Percentiles rank a stretch among this genome's conserved stretches.
These are phyloP conservation scores for Hephaestus fuliginosus DNA, from an alignment of 2,797 vertebrate species.

Conservation along the genomic window DNA sequence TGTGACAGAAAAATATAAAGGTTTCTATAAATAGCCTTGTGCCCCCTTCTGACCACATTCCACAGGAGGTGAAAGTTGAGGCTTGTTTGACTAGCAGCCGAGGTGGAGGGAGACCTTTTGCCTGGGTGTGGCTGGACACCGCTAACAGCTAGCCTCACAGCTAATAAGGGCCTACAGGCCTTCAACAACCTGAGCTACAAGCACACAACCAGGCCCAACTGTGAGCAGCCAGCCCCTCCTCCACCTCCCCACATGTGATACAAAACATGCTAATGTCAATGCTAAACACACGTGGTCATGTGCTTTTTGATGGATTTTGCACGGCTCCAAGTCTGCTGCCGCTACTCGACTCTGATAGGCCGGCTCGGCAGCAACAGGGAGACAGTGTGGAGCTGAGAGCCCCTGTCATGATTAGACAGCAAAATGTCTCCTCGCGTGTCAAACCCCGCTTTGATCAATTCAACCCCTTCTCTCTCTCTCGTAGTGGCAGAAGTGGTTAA, in stretches of 20 bases:
- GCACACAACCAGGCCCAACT: slow-evolving; percentile 14
- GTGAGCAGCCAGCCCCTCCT: neutral
- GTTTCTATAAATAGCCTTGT: slow-evolving; percentile 71
- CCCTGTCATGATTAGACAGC: slow-evolving; percentile 75
- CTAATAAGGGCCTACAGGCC: slow-evolving; percentile 45
- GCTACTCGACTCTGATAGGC: slow-evolving; percentile 47
- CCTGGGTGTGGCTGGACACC: slow-evolving; percentile 74
- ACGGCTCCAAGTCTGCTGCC: slow-evolving; percentile 47
- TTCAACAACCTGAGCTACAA: slow-evolving; percentile 34
- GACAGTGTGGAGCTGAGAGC: slow-evolving; percentile 65
- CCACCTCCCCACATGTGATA: slow-evolving; percentile 27
- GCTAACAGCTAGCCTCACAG: slow-evolving; percentile 51
- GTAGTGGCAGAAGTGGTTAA: slow-evolving; percentile 48
- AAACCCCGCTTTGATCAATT: slow-evolving; percentile 72
- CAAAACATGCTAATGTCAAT: slow-evolving; percentile 56
- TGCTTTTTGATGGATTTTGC: slow-evolving; percentile 49
- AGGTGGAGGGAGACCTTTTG: slow-evolving; percentile 66
- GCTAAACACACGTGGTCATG: slow-evolving; percentile 58
- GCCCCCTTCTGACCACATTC: slow-evolving; percentile 73
- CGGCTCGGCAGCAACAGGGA: slow-evolving; percentile 36
- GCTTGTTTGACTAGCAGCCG: slow-evolving; percentile 70
- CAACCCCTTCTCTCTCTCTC: slow-evolving; percentile 42
- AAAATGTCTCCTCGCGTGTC: slow-evolving; percentile 77
- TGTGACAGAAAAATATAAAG: slow-evolving; percentile 73
- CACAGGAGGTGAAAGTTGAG: slow-evolving; percentile 80